A percentile compares a stretch with the other conserved stretches of the same genome.
These are phyloP conservation scores for Pseudorhiza aurosa DNA, from an alignment of 30 jellyfish, hydroid and myxozoan genomes.

Conservation along the genomic window DNA sequence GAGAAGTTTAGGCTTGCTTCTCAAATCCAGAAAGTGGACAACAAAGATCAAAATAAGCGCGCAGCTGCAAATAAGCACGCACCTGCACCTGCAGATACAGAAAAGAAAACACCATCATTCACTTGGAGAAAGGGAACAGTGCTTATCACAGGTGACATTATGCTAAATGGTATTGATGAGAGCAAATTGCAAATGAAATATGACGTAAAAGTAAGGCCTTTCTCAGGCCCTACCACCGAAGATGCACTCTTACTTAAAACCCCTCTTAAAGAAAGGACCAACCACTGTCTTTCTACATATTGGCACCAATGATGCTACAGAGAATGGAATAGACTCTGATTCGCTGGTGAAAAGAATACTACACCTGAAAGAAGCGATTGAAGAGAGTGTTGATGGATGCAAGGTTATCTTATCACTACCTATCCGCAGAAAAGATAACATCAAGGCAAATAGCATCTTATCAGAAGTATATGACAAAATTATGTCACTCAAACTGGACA, in stretches of 20 bases:
- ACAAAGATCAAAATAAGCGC: too few species aligned
- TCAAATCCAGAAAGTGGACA: too few species aligned
- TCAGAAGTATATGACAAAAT: background rate
- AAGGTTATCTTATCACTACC: background rate
- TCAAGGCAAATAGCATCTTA: background rate
- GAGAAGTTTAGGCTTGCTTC: too few species aligned
- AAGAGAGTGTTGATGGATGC: background rate
- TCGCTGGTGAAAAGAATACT: background rate
- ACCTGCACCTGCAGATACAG: too few species aligned
- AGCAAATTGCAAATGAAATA: background rate
- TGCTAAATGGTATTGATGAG: slow-evolving; percentile 9
- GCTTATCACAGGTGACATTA: slow-evolving; percentile 18
- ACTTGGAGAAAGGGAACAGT: background rate
- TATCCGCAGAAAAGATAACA: background rate
- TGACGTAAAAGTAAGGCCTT: background rate
- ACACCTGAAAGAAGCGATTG: background rate
- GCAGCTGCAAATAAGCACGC: too few species aligned
- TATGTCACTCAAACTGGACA: background rate
- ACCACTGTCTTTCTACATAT: background rate
- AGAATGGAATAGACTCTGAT: background rate
- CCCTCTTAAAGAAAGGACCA: background rate
- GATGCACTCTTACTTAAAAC: background rate
- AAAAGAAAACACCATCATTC: too few species aligned
- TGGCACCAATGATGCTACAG: background rate
- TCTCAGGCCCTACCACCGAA: background rate